phyloP scores from a whole-genome alignment of 2,113 vertebrate genomes.

The Colistium nudipinnis region DNA sequence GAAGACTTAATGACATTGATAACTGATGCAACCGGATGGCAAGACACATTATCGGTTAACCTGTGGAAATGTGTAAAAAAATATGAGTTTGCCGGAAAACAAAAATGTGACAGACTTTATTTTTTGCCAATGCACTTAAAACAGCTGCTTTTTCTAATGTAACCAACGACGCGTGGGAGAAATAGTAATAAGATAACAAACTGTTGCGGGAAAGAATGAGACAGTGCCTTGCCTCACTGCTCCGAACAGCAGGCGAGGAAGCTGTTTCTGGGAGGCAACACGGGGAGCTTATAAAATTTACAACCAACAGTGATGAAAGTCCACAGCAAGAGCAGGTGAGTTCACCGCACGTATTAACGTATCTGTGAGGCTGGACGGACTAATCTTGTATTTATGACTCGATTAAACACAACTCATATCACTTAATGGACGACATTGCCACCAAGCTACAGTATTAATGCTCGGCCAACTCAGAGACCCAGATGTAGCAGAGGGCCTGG shows the following conservation, averaged over 20 bases:
- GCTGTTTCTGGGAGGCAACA: neutral
- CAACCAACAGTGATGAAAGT: constrained; percentile 18
- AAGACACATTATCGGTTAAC: no score
- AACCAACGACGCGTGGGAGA: constrained; percentile 3
- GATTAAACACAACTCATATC: constrained; percentile 6
- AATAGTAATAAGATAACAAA: neutral
- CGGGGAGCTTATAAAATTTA: constrained; percentile 3
- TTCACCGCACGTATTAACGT: neutral
- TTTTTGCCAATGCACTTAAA: neutral
- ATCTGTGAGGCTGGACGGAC: constrained; percentile 2
- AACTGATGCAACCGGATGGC: neutral
- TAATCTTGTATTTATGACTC: neutral
- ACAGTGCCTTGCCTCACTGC: neutral
- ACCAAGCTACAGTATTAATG: neutral
- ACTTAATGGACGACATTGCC: neutral
- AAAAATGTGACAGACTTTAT: neutral
- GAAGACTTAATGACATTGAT: neutral
- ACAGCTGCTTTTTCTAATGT: neutral
- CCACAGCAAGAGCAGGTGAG: constrained; percentile 5
- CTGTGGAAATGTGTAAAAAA: neutral
- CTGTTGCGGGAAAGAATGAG: neutral
- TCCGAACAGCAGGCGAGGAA: constrained; percentile 10
- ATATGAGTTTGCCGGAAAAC: neutral
- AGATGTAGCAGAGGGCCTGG: neutral
- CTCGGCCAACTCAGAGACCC: neutral